Conservation (phyloP, 2,888 invertebrate species). For the Melanchra persicariae region DNA sequence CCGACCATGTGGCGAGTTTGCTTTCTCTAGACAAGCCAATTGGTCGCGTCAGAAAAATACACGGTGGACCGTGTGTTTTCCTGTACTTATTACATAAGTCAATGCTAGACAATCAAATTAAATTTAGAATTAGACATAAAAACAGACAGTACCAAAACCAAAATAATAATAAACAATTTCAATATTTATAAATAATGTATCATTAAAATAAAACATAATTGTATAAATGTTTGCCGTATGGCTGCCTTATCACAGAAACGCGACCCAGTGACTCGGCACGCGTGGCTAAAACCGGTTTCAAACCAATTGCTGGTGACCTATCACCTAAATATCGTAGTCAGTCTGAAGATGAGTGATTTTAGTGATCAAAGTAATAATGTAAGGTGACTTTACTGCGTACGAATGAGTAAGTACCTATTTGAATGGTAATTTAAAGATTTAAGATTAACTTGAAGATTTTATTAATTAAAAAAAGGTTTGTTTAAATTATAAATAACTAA, state of each 20-base stretch:
- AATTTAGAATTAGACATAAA: too few relatives aligned
- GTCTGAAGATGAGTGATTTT: constrained; percentile 38
- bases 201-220: constrained; percentile 12
- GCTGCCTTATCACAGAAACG: constrained; percentile 41
- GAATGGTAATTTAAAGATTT: too few relatives aligned
- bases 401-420: background rate
- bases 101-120: too few relatives aligned
- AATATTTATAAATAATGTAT: constrained; percentile 31
- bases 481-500: too few relatives aligned
- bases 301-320: constrained; percentile 37
- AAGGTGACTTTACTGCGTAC: constrained; percentile 34
- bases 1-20: too few relatives aligned
- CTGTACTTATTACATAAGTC: too few relatives aligned
- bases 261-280: constrained; percentile 45
- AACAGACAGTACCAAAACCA: background rate
- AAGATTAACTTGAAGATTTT: too few relatives aligned
- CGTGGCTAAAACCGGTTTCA: constrained; percentile 62
- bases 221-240: constrained; percentile 29
- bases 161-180: constrained; percentile 24
- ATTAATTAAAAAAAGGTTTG: too few relatives aligned
- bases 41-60: too few relatives aligned
- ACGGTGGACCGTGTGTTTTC: too few relatives aligned
- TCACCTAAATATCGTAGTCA: constrained; percentile 55
- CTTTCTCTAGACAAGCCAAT: too few relatives aligned
- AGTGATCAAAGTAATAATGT: constrained; percentile 17